Percentiles rank a stretch among this genome's conserved stretches.
These are phyloP conservation scores for Tragelaphus scriptus DNA, from an alignment of 2,113 vertebrate species.

Conservation along the genomic window DNA sequence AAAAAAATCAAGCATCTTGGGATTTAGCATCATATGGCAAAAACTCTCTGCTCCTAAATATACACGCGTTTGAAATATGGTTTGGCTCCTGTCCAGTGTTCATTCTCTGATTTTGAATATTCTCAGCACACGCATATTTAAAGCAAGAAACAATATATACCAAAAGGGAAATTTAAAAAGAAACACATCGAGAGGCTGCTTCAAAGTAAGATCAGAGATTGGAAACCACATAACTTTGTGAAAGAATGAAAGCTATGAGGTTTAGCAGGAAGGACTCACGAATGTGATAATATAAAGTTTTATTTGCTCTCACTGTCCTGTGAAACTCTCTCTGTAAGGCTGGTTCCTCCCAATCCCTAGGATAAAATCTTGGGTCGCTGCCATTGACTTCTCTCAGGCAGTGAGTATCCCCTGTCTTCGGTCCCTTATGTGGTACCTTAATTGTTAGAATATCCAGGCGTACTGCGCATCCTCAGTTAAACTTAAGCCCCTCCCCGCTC, in stretches of 20 bases:
- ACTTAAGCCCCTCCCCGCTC: neutral
- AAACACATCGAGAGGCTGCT: rapidly evolving
- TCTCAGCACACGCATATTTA: neutral
- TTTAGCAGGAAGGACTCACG: rapidly evolving
- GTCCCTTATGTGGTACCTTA: rapidly evolving
- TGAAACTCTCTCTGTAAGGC: neutral
- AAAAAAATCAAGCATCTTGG: rapidly evolving
- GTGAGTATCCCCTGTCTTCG: rapidly evolving
- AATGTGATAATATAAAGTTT: neutral
- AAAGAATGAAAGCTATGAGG: neutral
- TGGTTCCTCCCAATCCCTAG: rapidly evolving
- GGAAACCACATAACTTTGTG: neutral
- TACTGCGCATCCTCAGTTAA: rapidly evolving
- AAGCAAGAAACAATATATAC: neutral
- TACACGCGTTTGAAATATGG: rapidly evolving
- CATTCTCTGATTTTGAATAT: neutral
- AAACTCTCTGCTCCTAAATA: neutral
- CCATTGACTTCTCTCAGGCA: rapidly evolving
- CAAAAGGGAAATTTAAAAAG: neutral
- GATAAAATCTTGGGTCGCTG: neutral
- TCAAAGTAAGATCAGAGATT: neutral
- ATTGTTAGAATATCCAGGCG: no score
- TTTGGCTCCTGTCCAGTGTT: neutral
- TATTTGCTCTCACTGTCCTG: rapidly evolving
- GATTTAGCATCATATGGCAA: rapidly evolving